These are phyloP conservation scores for Muricea muricata DNA, from an alignment of 92 coral and sea anemone genomes.

Conservation along the genomic window DNA sequence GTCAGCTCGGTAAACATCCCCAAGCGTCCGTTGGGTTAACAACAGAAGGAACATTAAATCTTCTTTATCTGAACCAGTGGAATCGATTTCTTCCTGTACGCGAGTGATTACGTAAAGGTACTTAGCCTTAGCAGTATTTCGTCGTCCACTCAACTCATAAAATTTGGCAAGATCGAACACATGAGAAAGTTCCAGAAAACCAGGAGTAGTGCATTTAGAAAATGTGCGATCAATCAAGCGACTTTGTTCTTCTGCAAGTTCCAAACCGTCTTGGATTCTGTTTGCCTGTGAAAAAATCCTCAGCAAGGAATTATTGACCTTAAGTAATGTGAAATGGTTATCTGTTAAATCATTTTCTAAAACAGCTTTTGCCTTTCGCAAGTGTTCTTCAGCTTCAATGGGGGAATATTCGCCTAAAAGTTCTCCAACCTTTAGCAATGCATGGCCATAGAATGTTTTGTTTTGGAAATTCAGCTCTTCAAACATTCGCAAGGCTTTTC, in stretches of 20 bases:
- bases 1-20: background rate
- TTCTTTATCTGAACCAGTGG: constrained; percentile 21
- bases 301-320: constrained; percentile 33
- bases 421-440: background rate
- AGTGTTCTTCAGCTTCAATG: constrained; percentile 27
- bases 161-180: constrained; percentile 5
- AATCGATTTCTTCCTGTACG: constrained; percentile 15
- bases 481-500: constrained; percentile 18
- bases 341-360: background rate
- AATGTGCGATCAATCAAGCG: background rate
- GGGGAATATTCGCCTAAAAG: constrained; percentile 29
- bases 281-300: constrained; percentile 1
- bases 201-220: background rate
- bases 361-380: constrained; percentile 14
- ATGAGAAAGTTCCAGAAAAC: background rate
- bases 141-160: constrained; percentile 26
- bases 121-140: constrained; percentile 23
- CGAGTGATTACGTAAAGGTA: constrained; percentile 1
- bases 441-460: constrained; percentile 7
- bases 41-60: constrained; percentile 5
- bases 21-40: background rate
- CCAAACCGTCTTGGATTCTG: constrained; percentile 24
- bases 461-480: constrained; percentile 12
- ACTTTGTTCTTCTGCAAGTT: constrained; percentile 24
- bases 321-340: constrained; percentile 17